Conservation (phyloP, 2,113 vertebrate genomes). For the Colinus virginianus region DNA sequence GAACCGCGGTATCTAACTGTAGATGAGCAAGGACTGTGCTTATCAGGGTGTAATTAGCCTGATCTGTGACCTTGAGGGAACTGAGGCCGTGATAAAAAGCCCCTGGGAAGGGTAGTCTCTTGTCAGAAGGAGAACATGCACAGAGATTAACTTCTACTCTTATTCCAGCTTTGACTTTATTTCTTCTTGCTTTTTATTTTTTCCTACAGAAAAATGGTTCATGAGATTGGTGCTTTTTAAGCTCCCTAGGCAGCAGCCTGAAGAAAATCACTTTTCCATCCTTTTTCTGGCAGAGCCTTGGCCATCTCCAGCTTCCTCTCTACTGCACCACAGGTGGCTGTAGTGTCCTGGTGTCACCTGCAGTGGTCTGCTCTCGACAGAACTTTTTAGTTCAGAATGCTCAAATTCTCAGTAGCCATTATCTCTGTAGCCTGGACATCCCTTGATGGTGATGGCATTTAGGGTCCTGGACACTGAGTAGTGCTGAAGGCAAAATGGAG, state of each 20-base stretch:
- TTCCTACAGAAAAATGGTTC: background rate
- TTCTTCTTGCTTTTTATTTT: background rate
- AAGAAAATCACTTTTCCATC: background rate
- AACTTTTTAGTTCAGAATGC: background rate
- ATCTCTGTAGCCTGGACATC: background rate
- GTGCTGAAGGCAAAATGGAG: background rate
- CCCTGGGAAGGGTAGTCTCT: constrained; percentile 21
- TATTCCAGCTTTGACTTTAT: background rate
- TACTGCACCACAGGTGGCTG: rapidly evolving
- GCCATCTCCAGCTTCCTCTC: background rate
- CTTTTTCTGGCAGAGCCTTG: background rate
- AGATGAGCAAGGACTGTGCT: constrained; percentile 30
- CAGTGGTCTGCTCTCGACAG: background rate
- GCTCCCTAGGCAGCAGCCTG: background rate
- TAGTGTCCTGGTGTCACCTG: background rate
- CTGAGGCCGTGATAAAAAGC: constrained; percentile 35
- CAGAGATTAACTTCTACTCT: constrained; percentile 18
- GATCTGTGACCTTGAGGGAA: constrained; percentile 61
- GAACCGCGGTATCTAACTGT: background rate
- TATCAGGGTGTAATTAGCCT: constrained; percentile 58
- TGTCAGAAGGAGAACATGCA: background rate
- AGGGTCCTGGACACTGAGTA: background rate
- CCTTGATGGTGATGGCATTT: background rate
- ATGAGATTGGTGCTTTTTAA: background rate
- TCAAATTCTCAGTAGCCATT: background rate